Evolutionary conservation across 2,888 invertebrate species (phyloP), one percentile per base, ranked within the genome.

Genomic region (Eupithecia dodoneata): DNA sequence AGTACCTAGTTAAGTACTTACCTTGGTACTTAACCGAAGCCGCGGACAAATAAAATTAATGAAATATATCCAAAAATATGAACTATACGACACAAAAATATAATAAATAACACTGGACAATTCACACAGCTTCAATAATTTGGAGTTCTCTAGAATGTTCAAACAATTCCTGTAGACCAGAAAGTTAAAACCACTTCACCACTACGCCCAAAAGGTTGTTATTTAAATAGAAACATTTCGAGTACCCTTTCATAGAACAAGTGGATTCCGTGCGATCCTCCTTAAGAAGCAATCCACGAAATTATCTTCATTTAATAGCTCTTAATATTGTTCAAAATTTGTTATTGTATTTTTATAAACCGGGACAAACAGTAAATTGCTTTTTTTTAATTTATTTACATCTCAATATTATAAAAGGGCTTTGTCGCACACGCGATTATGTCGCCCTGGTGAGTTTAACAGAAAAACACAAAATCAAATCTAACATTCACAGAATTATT

Each of bases 241-340:
- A 59, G 42, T 7, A 70, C 18, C 18, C 69, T 12, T 44, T 30
- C 5, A 6, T 30, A 47, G 30, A 49, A 49, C 18, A 45, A 69
- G 18, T 12, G n/a, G 67, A 44, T 44, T n/a, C 44, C 7, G 42
- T 30, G 41, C 10, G 41, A 73, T n/a, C 41, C 47, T 18, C 67
- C 65, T 69, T 69, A 18, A 55, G 55, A 69, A 55, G 44, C 59
- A 15, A 70, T 74, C 15, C 47, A 30, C 47, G 44, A 47, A 66
- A 55, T 55, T 73, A 73, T 73, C 67, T 66, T 15, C 18, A 66
- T 18, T 18, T 44, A 67, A 69, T 44, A 55, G 18, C n/a, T 15
- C 44, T 59, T 42, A 12, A 70, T 30, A 12, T 70, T 47, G 45
- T 70, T 45, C 18, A 44, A 69, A 69, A 47, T 47, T 45, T 47